Percentiles rank a stretch among this genome's conserved stretches.
Conservation (phyloP, 30 jellyfish, hydroid and myxozoan species). For the Hydractinia symbiolongicarpus region DNA sequence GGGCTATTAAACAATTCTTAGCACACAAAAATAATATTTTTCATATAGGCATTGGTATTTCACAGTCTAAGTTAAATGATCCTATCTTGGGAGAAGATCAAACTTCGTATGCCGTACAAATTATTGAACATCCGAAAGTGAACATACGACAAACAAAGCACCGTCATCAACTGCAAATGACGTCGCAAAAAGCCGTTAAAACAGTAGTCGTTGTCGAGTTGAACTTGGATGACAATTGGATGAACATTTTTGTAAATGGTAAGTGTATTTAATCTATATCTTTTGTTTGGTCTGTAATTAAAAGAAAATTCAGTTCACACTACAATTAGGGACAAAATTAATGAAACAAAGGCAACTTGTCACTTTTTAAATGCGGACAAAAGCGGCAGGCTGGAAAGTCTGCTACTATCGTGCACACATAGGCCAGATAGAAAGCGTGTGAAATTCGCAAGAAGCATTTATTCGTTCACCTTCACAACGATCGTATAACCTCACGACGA, state of each 20-base stretch:
- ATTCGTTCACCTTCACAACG: too few relatives aligned
- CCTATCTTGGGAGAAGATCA: slow-evolving; percentile 70
- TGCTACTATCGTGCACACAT: too few relatives aligned
- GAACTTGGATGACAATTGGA: slow-evolving; percentile 49
- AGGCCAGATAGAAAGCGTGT: too few relatives aligned
- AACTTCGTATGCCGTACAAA: slow-evolving; percentile 51
- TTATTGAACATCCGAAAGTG: slow-evolving; percentile 52
- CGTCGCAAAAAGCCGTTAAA: slow-evolving; percentile 31
- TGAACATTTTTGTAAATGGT: slow-evolving; percentile 54
- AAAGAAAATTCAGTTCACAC: too few relatives aligned
- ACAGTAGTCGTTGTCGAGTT: slow-evolving; percentile 34
- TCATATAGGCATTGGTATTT: slow-evolving; percentile 50
- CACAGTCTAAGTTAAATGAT: slow-evolving; percentile 37
- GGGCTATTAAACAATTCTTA: neutral
- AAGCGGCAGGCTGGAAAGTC: too few relatives aligned
- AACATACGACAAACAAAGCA: slow-evolving; percentile 33
- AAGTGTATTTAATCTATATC: neutral
- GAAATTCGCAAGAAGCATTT: too few relatives aligned
- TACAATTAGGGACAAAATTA: too few relatives aligned
- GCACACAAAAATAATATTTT: neutral
- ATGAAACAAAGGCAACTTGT: too few relatives aligned
- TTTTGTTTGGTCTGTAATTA: neutral
- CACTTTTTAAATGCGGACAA: too few relatives aligned
- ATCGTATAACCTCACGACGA: too few relatives aligned
- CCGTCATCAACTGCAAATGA: slow-evolving; percentile 37